phyloP scores from a whole-genome alignment of 1,140 invertebrate genomes.

The Microvelia longipes region DNA sequence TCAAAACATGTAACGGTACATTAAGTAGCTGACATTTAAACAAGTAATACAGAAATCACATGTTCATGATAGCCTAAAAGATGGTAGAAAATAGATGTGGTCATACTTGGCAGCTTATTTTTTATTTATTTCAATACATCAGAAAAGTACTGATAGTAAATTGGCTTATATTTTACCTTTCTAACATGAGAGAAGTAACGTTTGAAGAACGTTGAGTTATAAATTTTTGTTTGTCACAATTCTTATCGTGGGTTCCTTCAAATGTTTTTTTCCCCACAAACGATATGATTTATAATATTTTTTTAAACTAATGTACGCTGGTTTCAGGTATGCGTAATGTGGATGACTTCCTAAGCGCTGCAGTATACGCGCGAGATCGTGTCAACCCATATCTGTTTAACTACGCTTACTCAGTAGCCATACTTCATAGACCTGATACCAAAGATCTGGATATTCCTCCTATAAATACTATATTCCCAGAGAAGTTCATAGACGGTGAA shows the following conservation, averaged over 20 bases:
- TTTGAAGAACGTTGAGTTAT: too few relatives aligned
- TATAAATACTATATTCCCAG: constrained; percentile 54
- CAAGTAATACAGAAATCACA: too few relatives aligned
- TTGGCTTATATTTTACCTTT: too few relatives aligned
- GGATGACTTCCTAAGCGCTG: constrained; percentile 51
- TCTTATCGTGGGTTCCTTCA: background rate
- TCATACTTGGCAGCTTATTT: too few relatives aligned
- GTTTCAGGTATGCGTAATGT: constrained; percentile 44
- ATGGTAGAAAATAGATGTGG: too few relatives aligned
- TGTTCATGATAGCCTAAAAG: too few relatives aligned
- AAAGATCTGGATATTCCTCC: constrained; percentile 51
- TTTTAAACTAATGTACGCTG: background rate
- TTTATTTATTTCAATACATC: too few relatives aligned
- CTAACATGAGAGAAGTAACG: too few relatives aligned
- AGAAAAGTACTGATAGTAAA: too few relatives aligned
- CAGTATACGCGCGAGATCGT: constrained; percentile 52
- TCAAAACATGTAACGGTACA: too few relatives aligned
- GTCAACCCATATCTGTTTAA: constrained; percentile 63
- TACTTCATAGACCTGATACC: constrained; percentile 57
- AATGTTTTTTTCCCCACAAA: background rate
- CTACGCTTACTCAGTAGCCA: constrained; percentile 55
- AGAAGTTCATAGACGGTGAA: constrained; percentile 57
- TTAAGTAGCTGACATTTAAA: too few relatives aligned
- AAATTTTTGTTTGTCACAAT: background rate
- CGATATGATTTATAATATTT: background rate